Conservation (phyloP, 2,797 vertebrate genomes). For the Acipenser transmontanus region DNA sequence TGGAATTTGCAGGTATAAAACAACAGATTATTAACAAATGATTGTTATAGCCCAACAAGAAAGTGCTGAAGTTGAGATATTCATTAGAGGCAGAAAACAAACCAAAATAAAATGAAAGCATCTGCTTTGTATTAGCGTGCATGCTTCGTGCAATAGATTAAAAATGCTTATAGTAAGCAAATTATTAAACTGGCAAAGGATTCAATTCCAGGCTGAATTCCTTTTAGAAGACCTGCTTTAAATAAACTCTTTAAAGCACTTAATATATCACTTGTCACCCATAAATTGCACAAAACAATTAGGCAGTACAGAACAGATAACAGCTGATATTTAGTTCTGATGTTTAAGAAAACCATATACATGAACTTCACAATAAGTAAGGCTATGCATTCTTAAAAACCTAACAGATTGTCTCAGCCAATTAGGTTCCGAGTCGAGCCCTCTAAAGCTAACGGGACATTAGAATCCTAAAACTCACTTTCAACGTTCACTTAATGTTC, state of each 20-base stretch:
- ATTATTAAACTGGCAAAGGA: constrained; percentile 36
- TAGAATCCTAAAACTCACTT: no score
- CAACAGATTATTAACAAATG: not conserved
- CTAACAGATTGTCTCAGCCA: no score
- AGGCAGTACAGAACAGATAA: not conserved
- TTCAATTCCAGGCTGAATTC: constrained; percentile 42
- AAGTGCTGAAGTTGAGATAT: constrained; percentile 44
- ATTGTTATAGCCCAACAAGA: constrained; percentile 27
- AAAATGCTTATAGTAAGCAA: constrained; percentile 39
- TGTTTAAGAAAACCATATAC: no score
- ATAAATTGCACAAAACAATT: constrained; percentile 33
- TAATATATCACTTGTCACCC: constrained; percentile 41
- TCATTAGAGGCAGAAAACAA: constrained; percentile 30
- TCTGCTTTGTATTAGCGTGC: constrained; percentile 56
- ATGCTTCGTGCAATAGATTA: constrained; percentile 45
- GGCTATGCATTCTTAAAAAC: no score
- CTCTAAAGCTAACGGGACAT: no score
- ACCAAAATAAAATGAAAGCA: constrained; percentile 16
- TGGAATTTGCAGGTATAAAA: not conserved
- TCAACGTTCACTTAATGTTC: no score
- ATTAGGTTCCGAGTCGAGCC: no score
- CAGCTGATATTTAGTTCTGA: no score
- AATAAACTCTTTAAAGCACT: constrained; percentile 37
- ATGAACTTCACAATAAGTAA: no score
- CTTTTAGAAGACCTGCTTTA: constrained; percentile 44